Base-by-base conservation (phyloP, 2,888 invertebrate genomes). In the Quadriops clusia region DNA sequence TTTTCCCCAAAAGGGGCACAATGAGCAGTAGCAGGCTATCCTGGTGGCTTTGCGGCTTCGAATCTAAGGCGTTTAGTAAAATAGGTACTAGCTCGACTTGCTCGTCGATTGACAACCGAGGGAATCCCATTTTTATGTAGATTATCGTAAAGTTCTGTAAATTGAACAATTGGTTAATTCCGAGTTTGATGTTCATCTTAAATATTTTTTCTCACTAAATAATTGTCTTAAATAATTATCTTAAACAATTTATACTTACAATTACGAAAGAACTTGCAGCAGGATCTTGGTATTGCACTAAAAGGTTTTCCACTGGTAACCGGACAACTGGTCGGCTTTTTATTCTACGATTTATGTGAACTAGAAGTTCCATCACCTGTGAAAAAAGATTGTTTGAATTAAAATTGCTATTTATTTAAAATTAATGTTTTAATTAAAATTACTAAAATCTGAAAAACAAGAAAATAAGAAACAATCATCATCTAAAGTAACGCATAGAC, bases 51-150 rank as follows among this genome's bases (percentile, higher is more conserved):
- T 75, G 71, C 16, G 90, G 82, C 54, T 85, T 85, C 31, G 76
- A 77, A 49, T 83, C 81, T 25, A 87, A 65, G 38, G 86, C 77
- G 49, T 75, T 74, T 13, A 93, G 61, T 31, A 93, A 61, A 36
- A 71, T 65, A 4, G 89, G 82, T 8, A 84, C 70, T 36, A 90
- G 58, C 39, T 73, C 72, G 4, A 77, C 68, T 59, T 89, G 89
- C 49, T 81, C 74, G 6, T 76, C 77, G 26, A 72, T 61, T 7
- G 78, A 70, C 45, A 91, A 61, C 30, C 93, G 68, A 1, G 90
- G 87, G 61, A 76, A 93, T 5, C 93, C 93, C 72, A 89, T 73
- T 52, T 86, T 89, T 38, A 94, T 80, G 56, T 93, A 94, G 47
- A 94, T 86, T 33, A 93, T 85, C 7, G 87, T 76, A 54, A 94